These are phyloP conservation scores for Clivina fossor DNA, from an alignment of 2,888 invertebrate genomes.

Conservation along the genomic window DNA sequence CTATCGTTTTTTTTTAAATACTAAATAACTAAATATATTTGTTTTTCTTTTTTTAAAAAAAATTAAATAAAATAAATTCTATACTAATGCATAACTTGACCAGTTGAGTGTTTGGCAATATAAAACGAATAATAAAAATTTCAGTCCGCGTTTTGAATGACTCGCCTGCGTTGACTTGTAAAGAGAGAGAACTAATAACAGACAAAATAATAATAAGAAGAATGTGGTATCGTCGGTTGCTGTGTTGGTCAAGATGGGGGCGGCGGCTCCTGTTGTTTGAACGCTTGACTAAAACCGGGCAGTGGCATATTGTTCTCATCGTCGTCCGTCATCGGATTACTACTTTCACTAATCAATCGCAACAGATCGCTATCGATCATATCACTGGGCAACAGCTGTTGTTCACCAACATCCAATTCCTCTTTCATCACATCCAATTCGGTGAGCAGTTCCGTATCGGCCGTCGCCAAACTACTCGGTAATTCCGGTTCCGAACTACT, in stretches of 20 bases:
- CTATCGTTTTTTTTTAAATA: too few species aligned
- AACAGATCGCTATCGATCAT: slow-evolving; percentile 32
- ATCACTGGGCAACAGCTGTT: slow-evolving; percentile 24
- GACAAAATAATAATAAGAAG: too few species aligned
- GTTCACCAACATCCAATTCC: slow-evolving; percentile 1
- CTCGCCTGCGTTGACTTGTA: too few species aligned
- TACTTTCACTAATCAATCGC: slow-evolving; percentile 25
- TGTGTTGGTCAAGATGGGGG: slow-evolving; percentile 38
- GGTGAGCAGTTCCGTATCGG: slow-evolving; percentile 25
- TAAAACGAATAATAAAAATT: too few species aligned
- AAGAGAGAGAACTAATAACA: too few species aligned
- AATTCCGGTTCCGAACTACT: slow-evolving; percentile 42
- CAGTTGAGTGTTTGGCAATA: too few species aligned
- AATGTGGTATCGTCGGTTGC: too few species aligned
- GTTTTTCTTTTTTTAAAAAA: too few species aligned
- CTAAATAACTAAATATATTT: too few species aligned
- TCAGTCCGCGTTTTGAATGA: too few species aligned
- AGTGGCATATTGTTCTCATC: slow-evolving; percentile 51
- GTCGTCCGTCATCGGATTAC: slow-evolving; percentile 11
- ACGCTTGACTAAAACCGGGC: slow-evolving; percentile 56
- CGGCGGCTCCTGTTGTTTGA: slow-evolving; percentile 44
- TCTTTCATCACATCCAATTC: slow-evolving; percentile 29
- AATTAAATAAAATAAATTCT: too few species aligned
- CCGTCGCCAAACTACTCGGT: slow-evolving; percentile 5
- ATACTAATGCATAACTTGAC: too few species aligned